These are phyloP conservation scores for Ostrea denselamellosa DNA, from an alignment of 1,140 invertebrate species.

Conservation along the genomic window DNA sequence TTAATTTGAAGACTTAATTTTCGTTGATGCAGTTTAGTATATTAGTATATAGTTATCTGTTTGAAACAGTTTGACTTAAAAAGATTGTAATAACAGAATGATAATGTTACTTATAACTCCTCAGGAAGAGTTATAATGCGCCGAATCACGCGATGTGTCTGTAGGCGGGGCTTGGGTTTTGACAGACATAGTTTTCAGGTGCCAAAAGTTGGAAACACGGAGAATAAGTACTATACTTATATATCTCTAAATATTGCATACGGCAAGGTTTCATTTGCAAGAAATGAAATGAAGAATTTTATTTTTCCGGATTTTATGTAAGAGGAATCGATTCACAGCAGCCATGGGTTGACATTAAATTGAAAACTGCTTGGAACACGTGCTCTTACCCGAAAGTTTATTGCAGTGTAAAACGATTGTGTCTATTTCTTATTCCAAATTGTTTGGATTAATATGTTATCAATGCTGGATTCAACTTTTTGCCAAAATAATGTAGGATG, in stretches of 20 bases:
- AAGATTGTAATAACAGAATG: no score
- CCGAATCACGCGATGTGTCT: background rate
- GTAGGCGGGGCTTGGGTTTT: background rate
- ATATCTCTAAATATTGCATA: background rate
- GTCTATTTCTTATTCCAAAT: slow-evolving; percentile 36
- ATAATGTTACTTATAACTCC: no score
- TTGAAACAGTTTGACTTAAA: no score
- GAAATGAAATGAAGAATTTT: slow-evolving; percentile 14
- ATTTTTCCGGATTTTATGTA: background rate
- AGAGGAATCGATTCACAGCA: background rate
- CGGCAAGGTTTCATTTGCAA: background rate
- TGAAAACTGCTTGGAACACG: background rate
- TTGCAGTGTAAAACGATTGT: slow-evolving; percentile 25
- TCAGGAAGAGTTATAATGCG: background rate
- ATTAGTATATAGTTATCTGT: no score
- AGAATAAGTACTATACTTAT: slow-evolving; percentile 22
- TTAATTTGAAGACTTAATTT: background rate
- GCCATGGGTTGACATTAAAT: slow-evolving; percentile 18
- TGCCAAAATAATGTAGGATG: slow-evolving; percentile 29
- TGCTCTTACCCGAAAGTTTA: background rate
- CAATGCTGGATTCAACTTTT: slow-evolving; percentile 26
- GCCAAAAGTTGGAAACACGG: slow-evolving; percentile 22
- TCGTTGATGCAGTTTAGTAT: no score
- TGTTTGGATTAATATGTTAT: slow-evolving; percentile 37
- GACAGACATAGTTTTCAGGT: slow-evolving; percentile 34